Evolutionary conservation across 2,888 invertebrate species (phyloP).

Genomic region (Abrostola tripartita): DNA sequence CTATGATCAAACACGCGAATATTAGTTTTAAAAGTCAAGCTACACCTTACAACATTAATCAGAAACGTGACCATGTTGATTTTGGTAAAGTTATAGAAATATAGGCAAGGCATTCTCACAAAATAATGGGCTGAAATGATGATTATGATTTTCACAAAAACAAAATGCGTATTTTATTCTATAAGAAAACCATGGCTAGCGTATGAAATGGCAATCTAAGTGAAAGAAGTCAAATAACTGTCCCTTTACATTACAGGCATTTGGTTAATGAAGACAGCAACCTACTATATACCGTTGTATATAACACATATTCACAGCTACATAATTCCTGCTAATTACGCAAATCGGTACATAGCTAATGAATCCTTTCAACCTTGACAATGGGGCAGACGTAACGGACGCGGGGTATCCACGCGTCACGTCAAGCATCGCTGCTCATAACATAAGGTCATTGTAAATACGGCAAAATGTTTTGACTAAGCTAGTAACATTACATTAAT

Average conservation of each 20-base stretch:
- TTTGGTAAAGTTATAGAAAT: no score
- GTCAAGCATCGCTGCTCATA: conserved; percentile 51
- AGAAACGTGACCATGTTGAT: no score
- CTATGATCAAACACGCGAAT: background rate
- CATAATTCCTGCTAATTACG: conserved; percentile 35
- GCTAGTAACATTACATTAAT: conserved; percentile 12
- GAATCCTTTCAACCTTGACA: conserved; percentile 64
- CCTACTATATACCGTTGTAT: conserved; percentile 14
- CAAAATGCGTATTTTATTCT: no score
- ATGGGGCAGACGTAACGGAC: conserved; percentile 58
- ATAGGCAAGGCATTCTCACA: no score
- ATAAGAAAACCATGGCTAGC: no score
- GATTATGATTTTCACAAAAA: no score
- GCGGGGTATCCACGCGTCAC: conserved; percentile 55
- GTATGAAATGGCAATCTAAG: no score
- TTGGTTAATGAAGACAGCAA: background rate
- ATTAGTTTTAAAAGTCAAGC: background rate
- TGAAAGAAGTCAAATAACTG: no score
- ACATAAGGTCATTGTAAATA: conserved; percentile 55
- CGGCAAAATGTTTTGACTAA: conserved; percentile 23
- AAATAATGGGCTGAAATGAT: no score
- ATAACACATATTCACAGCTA: conserved; percentile 34
- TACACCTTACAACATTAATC: no score
- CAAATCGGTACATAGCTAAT: conserved; percentile 42
- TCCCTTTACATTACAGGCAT: no score